Percentiles rank a stretch among this genome's conserved stretches.
Conservation (phyloP, 2,113 vertebrate species). For the Columba livia region DNA sequence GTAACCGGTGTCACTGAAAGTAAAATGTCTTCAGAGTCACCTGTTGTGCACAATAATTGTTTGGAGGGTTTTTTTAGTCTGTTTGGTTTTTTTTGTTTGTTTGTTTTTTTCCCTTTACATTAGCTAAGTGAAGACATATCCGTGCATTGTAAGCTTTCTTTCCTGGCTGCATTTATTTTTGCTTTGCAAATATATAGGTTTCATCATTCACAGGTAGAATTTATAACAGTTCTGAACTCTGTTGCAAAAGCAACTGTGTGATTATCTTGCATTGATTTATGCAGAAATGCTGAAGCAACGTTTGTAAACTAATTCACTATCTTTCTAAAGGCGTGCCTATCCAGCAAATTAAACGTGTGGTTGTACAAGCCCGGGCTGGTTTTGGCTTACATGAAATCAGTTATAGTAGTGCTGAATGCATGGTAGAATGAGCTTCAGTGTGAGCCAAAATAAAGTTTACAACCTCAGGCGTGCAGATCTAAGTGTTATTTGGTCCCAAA, state of each 20-base stretch:
- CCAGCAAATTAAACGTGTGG: neutral
- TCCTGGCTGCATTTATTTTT: neutral
- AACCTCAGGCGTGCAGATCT: neutral
- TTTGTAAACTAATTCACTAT: neutral
- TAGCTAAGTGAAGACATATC: neutral
- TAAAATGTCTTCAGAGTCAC: neutral
- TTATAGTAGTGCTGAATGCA: neutral
- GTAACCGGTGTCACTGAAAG: fast-evolving
- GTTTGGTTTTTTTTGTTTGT: neutral
- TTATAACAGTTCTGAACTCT: neutral
- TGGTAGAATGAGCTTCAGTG: neutral
- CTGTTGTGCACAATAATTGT: neutral
- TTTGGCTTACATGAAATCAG: neutral
- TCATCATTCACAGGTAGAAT: neutral
- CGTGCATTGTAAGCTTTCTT: neutral
- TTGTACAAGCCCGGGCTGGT: neutral
- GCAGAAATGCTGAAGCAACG: neutral
- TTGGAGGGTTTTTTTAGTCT: fast-evolving
- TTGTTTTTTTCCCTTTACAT: neutral
- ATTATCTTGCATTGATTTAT: neutral
- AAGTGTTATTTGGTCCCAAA: neutral
- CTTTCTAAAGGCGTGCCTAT: neutral
- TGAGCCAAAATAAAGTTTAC: neutral
- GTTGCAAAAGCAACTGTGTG: neutral
- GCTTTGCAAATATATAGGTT: neutral